Conservation (phyloP, 2,797 vertebrate species). For the Sandelia bainsii region DNA sequence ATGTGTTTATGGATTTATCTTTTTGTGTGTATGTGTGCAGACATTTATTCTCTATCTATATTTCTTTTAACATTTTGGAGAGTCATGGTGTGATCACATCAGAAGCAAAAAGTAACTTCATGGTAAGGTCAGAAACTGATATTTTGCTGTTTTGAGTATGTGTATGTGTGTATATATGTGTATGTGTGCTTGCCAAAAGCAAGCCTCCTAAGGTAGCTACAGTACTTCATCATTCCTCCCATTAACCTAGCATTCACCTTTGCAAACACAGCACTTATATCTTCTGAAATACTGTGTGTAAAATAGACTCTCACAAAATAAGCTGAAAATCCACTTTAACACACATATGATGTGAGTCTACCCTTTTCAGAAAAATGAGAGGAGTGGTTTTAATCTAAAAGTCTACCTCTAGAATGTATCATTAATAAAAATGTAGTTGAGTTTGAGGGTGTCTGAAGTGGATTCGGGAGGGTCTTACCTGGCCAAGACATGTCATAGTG, state of each 20-base stretch:
- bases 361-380: constrained; percentile 39
- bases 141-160: constrained; percentile 40
- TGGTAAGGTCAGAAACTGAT: constrained; percentile 67
- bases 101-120: constrained; percentile 52
- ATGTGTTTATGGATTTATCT: not conserved
- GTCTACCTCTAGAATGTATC: not conserved
- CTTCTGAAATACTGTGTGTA: constrained; percentile 29
- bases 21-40: not conserved
- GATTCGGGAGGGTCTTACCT: constrained; percentile 82
- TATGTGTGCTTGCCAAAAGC: constrained; percentile 57
- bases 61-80: constrained; percentile 41
- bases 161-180: too few species aligned
- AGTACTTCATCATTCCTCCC: constrained; percentile 68
- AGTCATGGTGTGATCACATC: constrained; percentile 17
- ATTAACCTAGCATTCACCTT: constrained; percentile 76
- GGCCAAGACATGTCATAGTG: constrained; percentile 90
- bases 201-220: constrained; percentile 48
- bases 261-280: constrained; percentile 62
- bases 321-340: constrained; percentile 40
- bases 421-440: not conserved
- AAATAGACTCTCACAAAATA: constrained; percentile 47
- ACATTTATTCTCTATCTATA: constrained; percentile 18
- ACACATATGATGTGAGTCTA: constrained; percentile 43
- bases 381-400: constrained; percentile 41
- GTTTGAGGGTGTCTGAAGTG: not conserved